Conservation (phyloP, 2,113 vertebrate genomes). For the Oryzias woworae region DNA sequence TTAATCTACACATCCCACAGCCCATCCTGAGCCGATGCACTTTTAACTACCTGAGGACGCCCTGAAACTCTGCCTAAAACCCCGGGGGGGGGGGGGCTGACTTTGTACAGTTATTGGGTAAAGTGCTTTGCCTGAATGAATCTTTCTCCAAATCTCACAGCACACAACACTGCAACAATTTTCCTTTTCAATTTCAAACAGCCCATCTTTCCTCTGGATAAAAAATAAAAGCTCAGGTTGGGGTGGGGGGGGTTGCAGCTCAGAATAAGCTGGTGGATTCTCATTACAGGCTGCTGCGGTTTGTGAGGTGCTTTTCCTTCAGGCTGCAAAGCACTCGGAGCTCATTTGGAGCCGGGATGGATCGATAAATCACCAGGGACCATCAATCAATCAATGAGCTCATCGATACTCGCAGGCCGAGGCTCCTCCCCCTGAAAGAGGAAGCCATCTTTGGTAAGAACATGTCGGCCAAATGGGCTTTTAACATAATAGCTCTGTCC, state of each 20-base stretch:
- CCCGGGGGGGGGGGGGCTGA: constrained; percentile 49
- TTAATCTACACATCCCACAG: constrained; percentile 69
- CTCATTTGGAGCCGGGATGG: constrained; percentile 62
- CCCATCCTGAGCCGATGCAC: constrained; percentile 63
- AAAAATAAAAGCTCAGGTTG: constrained; percentile 10
- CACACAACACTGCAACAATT: constrained; percentile 55
- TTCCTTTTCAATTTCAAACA: constrained; percentile 57
- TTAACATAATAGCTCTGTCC: constrained; percentile 68
- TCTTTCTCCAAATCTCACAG: constrained; percentile 55
- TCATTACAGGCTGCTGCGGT: constrained; percentile 37
- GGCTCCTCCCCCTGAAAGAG: constrained; percentile 42
- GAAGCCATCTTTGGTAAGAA: constrained; percentile 57
- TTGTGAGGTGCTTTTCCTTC: constrained; percentile 48
- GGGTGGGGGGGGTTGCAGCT: constrained; percentile 3
- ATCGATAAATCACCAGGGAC: constrained; percentile 63
- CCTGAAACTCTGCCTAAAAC: constrained; percentile 53
- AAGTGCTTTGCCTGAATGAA: constrained; percentile 46
- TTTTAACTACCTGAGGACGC: constrained; percentile 68
- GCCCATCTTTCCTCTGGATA: neutral
- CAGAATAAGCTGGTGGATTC: constrained; percentile 43
- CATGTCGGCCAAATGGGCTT: constrained; percentile 65
- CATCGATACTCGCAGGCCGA: constrained; percentile 52
- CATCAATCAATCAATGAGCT: constrained; percentile 68
- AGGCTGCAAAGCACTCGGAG: constrained; percentile 53
- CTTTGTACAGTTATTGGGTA: constrained; percentile 52